Conservation (phyloP, 2,888 invertebrate genomes). For the Caenorhabditis wallacei region DNA sequence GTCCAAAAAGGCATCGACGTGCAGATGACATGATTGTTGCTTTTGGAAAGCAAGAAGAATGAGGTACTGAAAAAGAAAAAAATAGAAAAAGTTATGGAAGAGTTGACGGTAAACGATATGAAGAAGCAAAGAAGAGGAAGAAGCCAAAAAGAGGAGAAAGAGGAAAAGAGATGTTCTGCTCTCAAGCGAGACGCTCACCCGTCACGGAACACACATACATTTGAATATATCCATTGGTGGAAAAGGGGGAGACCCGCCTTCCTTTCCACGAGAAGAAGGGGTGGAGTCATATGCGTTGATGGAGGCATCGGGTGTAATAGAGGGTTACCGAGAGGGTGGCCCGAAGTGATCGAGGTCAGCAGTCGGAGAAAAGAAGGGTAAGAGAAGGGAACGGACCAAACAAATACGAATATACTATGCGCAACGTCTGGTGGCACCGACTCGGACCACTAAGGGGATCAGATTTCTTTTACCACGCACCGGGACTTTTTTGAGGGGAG, state of each 20-base stretch:
- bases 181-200: slow-evolving; percentile 46
- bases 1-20: slow-evolving; percentile 62
- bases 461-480: slow-evolving; percentile 41
- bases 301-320: slow-evolving; percentile 58
- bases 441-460: slow-evolving; percentile 34
- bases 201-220: slow-evolving; percentile 42
- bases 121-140: background rate
- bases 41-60: slow-evolving; percentile 6
- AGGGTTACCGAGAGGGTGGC: slow-evolving; percentile 39
- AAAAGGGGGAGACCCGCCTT: slow-evolving; percentile 28
- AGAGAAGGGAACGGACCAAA: slow-evolving; percentile 43
- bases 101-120: background rate
- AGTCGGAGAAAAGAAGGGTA: slow-evolving; percentile 40
- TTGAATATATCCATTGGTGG: slow-evolving; percentile 58
- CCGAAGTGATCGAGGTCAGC: slow-evolving; percentile 54
- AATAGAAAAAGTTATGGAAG: background rate
- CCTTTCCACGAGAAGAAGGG: slow-evolving; percentile 44
- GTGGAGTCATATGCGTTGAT: slow-evolving; percentile 58
- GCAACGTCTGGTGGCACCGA: slow-evolving; percentile 56
- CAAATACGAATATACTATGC: slow-evolving; percentile 55
- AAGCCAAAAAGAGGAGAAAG: background rate
- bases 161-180: slow-evolving; percentile 4
- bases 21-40: slow-evolving; percentile 33
- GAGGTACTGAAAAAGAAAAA: slow-evolving; percentile 20
- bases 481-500: slow-evolving; percentile 12